Percentiles rank a stretch among this genome's conserved stretches.
Conservation (phyloP, 2,888 invertebrate genomes). For the Brachyptera risi region DNA sequence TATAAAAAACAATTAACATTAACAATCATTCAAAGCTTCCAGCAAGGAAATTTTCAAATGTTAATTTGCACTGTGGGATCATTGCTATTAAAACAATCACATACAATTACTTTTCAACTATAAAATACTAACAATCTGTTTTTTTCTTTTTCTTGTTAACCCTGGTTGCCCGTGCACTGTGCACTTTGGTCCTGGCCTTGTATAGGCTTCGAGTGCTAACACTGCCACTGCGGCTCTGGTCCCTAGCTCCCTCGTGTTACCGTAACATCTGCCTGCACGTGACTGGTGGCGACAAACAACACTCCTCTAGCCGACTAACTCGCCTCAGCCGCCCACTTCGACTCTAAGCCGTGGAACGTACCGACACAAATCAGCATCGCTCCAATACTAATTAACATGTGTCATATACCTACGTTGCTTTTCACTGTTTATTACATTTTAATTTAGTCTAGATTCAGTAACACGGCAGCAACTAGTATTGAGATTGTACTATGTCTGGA, state of each 20-base stretch:
- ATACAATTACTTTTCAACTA: slow-evolving; percentile 29
- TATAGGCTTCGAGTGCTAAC: slow-evolving; percentile 75
- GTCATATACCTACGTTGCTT: no score
- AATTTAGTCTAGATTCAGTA: no score
- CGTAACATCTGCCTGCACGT: slow-evolving; percentile 34
- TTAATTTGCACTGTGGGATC: slow-evolving; percentile 29
- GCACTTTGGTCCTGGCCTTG: slow-evolving; percentile 42
- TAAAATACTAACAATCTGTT: slow-evolving; percentile 62
- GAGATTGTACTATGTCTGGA: neutral
- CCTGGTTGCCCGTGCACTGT: slow-evolving; percentile 52
- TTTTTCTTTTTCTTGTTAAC: slow-evolving; percentile 60
- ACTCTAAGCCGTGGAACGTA: neutral
- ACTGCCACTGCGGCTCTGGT: slow-evolving; percentile 26
- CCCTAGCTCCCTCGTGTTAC: slow-evolving; percentile 32
- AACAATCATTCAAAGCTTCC: slow-evolving; percentile 33
- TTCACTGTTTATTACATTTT: no score
- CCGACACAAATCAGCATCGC: slow-evolving; percentile 5
- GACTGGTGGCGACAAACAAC: slow-evolving; percentile 29
- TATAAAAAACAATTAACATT: slow-evolving; percentile 23
- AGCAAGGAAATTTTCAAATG: slow-evolving; percentile 38
- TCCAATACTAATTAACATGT: no score
- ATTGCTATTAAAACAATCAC: slow-evolving; percentile 32
- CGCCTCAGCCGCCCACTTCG: neutral
- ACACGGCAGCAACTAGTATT: no score
- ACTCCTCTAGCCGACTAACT: slow-evolving; percentile 25